Conservation (phyloP, 2,888 invertebrate species). For the Altica lythri region DNA sequence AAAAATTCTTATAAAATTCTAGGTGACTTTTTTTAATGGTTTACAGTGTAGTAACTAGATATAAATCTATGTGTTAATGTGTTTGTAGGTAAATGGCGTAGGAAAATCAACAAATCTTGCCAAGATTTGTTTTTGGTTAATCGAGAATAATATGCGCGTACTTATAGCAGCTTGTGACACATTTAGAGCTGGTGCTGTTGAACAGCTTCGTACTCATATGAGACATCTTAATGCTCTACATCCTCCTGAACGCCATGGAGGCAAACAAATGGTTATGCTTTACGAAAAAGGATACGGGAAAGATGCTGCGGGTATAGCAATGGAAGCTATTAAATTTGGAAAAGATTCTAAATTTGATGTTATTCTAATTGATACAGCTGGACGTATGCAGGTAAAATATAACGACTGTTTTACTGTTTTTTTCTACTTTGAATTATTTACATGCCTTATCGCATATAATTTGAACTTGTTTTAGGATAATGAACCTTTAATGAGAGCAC, state of each 20-base stretch:
- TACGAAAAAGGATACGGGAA: conserved; percentile 97
- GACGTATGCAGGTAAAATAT: conserved; percentile 84
- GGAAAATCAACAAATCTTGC: conserved; percentile 99
- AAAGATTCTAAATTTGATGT: conserved; percentile 82
- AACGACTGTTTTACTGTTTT: neutral
- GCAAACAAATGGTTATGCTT: conserved; percentile 84
- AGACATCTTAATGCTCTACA: conserved; percentile 92
- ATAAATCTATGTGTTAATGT: too few species aligned
- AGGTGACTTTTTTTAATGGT: too few species aligned
- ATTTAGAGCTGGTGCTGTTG: conserved; percentile 98
- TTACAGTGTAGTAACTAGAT: too few species aligned
- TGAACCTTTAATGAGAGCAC: conserved; percentile 96
- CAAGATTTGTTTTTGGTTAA: conserved; percentile 99
- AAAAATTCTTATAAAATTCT: too few species aligned
- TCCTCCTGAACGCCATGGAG: conserved; percentile 73
- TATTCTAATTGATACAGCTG: conserved; percentile 98
- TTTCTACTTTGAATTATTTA: neutral
- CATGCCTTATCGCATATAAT: neutral
- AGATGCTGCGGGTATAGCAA: conserved; percentile 97
- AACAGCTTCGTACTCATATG: conserved; percentile 94
- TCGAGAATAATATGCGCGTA: conserved; percentile 95
- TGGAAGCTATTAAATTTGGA: conserved; percentile 93
- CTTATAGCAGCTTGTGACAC: conserved; percentile 99
- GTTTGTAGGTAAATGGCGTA: conserved; percentile 77
- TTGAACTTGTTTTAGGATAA: conserved; percentile 69